Base-by-base conservation (phyloP, 2,888 invertebrate genomes). In the Plusia festucae region DNA sequence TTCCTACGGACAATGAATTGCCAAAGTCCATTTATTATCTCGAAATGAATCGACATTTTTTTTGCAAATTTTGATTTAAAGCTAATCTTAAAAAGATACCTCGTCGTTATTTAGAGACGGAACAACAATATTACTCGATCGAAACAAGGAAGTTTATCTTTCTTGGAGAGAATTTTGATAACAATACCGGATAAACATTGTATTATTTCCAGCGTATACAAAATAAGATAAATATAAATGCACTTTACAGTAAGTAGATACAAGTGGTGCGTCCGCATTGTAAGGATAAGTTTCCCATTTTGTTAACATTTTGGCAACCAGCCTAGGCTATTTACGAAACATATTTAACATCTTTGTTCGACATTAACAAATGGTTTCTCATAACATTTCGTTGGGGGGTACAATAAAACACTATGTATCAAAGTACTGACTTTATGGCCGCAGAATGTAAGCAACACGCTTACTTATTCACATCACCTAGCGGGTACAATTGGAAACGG, bases 1-100 rank as follows among this genome's bases (percentile, higher is more conserved):
- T 91, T 90, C 87, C 86, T 83, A 85, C 88, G 88, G 90, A 91
- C 90, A 91, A 91, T 93, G 92, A 93, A 85, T 91, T 88, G 90
- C 88, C 81, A 82, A 90, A 90, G 85, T 87, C 81, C 81, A 84
- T 86, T 88, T 87, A 87, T 89, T 90, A 88, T 88, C 85, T 82
- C 76, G 77, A 85, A 90, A 86, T 87, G 87, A 89, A 83, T 86
- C 82, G 81, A 81, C 83, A 80, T 83, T 84, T 88, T 86, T 85
- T 78, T 64, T 53, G 24, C 16, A 78, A 80, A 80, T 81, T 78
- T 80, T 73, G 78, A 78, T 81, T 84, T 84, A 81, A 73, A 80
- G 81, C 76, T 71, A 59, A 68, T 76, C 79, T 78, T 73, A 56
- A 65, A 74, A 74, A 65, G 66, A 66, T 73, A 68, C 46, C 46